A percentile compares a stretch with the other conserved stretches of the same genome.
phyloP scores from a whole-genome alignment of 2,797 vertebrate genomes.

The Enteromius argenteus region DNA sequence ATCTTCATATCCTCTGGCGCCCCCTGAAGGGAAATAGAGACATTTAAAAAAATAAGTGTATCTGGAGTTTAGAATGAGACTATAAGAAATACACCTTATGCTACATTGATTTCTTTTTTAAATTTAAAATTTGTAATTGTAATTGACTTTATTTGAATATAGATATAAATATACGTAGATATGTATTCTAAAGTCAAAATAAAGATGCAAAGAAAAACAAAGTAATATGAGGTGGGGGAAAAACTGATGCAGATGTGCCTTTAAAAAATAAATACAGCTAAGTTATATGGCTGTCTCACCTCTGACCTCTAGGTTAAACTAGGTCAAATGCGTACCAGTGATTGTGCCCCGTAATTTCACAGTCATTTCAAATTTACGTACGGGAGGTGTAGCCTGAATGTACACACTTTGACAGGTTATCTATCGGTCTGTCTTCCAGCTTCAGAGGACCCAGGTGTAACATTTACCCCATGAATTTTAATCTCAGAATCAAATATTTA shows the following conservation, averaged over 20 bases:
- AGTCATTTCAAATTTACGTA: conserved; percentile 21
- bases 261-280: neutral
- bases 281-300: conserved; percentile 15
- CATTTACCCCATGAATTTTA: conserved; percentile 40
- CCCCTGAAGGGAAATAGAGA: conserved; percentile 12
- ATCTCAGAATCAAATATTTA: conserved; percentile 54
- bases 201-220: neutral
- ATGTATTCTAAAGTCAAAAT: too few species aligned
- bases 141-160: too few species aligned
- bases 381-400: neutral
- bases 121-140: neutral
- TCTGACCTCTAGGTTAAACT: conserved; percentile 29
- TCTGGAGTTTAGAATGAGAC: neutral
- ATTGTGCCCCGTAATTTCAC: neutral
- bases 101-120: neutral
- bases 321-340: conserved; percentile 24
- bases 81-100: neutral
- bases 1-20: conserved; percentile 28
- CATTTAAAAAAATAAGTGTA: too few species aligned
- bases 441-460: conserved; percentile 51
- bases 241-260: neutral
- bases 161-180: too few species aligned
- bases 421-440: neutral
- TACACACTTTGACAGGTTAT: conserved; percentile 16
- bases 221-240: accelerated